A percentile compares a stretch with the other conserved stretches of the same genome.
These are phyloP conservation scores for Diabrotica undecimpunctata DNA, from an alignment of 1,140 invertebrate species.

Conservation along the genomic window DNA sequence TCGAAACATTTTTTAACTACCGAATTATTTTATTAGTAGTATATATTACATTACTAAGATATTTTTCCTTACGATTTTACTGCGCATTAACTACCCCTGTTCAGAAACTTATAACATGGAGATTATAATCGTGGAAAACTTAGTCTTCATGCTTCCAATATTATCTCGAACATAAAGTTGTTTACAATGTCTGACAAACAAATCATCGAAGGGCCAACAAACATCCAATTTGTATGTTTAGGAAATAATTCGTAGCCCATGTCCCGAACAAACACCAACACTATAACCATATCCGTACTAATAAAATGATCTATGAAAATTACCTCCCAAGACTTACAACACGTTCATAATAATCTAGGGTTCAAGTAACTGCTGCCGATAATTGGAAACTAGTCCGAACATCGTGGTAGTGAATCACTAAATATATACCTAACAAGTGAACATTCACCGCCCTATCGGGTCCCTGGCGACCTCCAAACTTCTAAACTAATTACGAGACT, in stretches of 20 bases:
- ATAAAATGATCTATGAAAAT: conserved; percentile 3
- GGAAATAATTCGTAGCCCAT: not conserved
- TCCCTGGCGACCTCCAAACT: not conserved
- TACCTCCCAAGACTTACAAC: not conserved
- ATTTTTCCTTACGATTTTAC: no score
- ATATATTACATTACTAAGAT: no score
- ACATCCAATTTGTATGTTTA: not conserved
- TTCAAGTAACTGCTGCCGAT: not conserved
- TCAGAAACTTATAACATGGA: no score
- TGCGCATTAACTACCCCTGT: no score
- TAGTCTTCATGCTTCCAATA: no score
- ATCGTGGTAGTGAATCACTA: not conserved
- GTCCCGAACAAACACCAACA: not conserved
- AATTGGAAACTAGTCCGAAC: not conserved
- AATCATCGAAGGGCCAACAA: not conserved
- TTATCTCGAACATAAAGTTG: no score
- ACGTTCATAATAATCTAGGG: not conserved
- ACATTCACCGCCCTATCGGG: not conserved
- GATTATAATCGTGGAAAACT: no score
- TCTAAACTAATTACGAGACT: not conserved
- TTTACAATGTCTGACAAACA: no score
- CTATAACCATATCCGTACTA: not conserved
- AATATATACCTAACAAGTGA: not conserved
- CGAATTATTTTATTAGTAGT: no score
- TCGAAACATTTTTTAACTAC: no score